Evolutionary conservation across 2,113 vertebrate genomes (phyloP).

Genomic region (Nettapus auritus): DNA sequence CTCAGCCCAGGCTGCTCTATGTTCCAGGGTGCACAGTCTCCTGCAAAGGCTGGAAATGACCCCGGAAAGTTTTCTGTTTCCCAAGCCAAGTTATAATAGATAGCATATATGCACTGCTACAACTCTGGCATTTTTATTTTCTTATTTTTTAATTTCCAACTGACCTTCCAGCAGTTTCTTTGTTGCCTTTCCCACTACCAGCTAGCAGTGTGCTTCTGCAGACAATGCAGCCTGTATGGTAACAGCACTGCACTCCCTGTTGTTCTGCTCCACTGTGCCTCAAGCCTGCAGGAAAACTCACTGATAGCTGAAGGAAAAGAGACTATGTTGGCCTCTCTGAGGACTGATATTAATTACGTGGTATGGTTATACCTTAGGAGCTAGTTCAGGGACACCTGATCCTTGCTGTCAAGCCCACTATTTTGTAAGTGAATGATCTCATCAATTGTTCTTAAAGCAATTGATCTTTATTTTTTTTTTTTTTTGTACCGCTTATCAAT

Average conservation of each 20-base stretch:
- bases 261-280: neutral
- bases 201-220: neutral
- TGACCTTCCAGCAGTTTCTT: conserved; percentile 25
- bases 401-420: neutral
- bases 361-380: conserved; percentile 10
- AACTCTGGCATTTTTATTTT: neutral
- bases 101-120: neutral
- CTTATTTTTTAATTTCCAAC: neutral
- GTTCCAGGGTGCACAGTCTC: neutral
- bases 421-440: conserved; percentile 38
- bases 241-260: neutral
- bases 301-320: neutral
- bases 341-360: conserved; percentile 38
- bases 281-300: neutral
- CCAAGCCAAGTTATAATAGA: conserved; percentile 22
- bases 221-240: neutral
- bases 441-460: conserved; percentile 26
- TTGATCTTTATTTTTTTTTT: conserved; percentile 12
- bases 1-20: neutral
- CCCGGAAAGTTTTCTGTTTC: conserved; percentile 15
- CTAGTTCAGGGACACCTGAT: conserved; percentile 28
- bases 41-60: conserved; percentile 31
- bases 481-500: neutral
- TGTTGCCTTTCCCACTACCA: neutral
- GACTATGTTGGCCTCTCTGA: neutral